These are phyloP conservation scores for Nyctibius grandis DNA, from an alignment of 2,797 vertebrate genomes.

Conservation along the genomic window DNA sequence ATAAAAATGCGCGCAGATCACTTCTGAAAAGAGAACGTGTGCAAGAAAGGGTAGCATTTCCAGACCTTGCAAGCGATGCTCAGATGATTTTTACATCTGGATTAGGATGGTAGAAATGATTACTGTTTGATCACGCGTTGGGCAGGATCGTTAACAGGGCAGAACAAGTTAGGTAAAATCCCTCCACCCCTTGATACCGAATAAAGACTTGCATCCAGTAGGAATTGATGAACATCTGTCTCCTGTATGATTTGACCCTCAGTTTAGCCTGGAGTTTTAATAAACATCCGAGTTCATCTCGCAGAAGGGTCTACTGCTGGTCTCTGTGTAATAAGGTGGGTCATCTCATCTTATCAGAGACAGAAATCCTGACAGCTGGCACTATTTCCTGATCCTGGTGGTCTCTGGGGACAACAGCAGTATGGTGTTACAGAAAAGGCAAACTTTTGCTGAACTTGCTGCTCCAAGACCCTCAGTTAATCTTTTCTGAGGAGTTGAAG, in stretches of 20 bases:
- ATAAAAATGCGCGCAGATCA: background rate
- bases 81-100: constrained; percentile 65
- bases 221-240: constrained; percentile 59
- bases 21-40: background rate
- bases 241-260: constrained; percentile 54
- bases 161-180: constrained; percentile 58
- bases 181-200: background rate
- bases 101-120: constrained; percentile 24
- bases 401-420: constrained; percentile 69
- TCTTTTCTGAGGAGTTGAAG: constrained; percentile 17
- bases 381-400: constrained; percentile 53
- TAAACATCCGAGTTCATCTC: constrained; percentile 68
- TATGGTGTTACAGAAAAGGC: constrained; percentile 70
- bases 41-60: constrained; percentile 6
- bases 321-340: constrained; percentile 67
- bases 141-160: constrained; percentile 50
- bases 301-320: constrained; percentile 54
- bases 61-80: constrained; percentile 12
- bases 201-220: constrained; percentile 42
- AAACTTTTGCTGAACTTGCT: constrained; percentile 79
- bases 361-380: constrained; percentile 70
- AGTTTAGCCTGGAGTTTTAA: constrained; percentile 57
- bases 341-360: constrained; percentile 69
- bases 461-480: constrained; percentile 65
- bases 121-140: constrained; percentile 35